A percentile compares a stretch with the other conserved stretches of the same genome.
Conservation (phyloP, 2,888 invertebrate species). For the Bursaphelenchus okinawaensis region DNA sequence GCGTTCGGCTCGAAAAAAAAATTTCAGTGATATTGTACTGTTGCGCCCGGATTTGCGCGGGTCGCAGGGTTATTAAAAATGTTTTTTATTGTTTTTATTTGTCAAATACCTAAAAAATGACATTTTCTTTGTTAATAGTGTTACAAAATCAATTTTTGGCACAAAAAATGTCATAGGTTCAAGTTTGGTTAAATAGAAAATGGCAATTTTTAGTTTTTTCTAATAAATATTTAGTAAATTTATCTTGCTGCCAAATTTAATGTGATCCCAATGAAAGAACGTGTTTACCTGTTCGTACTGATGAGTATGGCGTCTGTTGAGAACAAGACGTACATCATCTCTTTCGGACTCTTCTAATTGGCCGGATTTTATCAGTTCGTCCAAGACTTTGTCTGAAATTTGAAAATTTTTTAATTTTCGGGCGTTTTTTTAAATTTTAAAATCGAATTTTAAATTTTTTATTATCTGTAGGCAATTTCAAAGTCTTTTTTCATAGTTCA, state of each 20-base stretch:
- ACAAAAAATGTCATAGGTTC: background rate
- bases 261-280: background rate
- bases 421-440: too few species aligned
- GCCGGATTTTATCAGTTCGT: slow-evolving; percentile 65
- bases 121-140: too few species aligned
- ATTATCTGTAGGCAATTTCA: slow-evolving; percentile 5
- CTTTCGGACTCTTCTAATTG: slow-evolving; percentile 70
- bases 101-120: too few species aligned
- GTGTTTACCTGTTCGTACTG: slow-evolving; percentile 70
- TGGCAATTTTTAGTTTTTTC: background rate
- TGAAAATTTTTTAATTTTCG: slow-evolving; percentile 17
- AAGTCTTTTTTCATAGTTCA: too few species aligned
- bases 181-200: background rate
- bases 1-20: too few species aligned
- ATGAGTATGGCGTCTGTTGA: slow-evolving; percentile 82
- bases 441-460: background rate
- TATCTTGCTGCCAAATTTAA: background rate
- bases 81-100: too few species aligned
- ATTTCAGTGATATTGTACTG: too few species aligned
- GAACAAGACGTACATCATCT: slow-evolving; percentile 75
- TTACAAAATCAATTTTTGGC: background rate
- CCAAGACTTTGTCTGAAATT: slow-evolving; percentile 52
- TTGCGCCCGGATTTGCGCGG: too few species aligned
- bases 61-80: too few species aligned
- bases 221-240: background rate